Base-by-base conservation (phyloP, 2,888 invertebrate species). In the Theodoxus fluviatilis region DNA sequence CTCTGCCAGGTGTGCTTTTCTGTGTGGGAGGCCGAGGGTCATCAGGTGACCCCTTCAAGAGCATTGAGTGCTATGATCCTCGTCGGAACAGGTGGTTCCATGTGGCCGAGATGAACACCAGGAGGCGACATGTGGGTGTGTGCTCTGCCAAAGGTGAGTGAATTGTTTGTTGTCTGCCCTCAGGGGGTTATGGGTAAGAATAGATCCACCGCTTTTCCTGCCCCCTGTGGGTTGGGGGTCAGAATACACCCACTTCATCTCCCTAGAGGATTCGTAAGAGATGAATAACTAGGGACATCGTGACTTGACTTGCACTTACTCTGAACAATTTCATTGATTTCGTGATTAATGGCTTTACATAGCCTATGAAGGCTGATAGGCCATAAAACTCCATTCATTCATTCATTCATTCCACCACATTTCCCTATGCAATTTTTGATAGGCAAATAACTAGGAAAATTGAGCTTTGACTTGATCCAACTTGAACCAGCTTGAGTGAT, bases 11-110 rank as follows among this genome's bases (percentile, higher is more conserved):
- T 71, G 87, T 89, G 22, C 79, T 89, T 33, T 89, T 89, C 78
- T 89, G 89, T 81, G 88, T 89, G 28, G 89, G 89, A 22, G 89
- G 89, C 12, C 81, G 89, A 69, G 89, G 89, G 37, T 86, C 87
- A 0, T 83, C 85, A 7, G 89, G 89, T 2, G 88, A 88, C 72
- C 89, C 89, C 1, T 89, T 88, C 79, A 83, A 86, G 66, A 82
- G 82, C 49, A 86, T 86, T 40, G 89, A 89, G 74, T 88, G 88
- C 55, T 89, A 88, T 76, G 88, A 89, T 76, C 83, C 86, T 66
- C 81, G 88, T 65, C 83, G 83, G 67, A 84, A 89, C 74, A 76
- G 79, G 25, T 89, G 89, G 89, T 83, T 88, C 68, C 80, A 83
- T 40, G 84, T 89, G 4, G 81, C 87, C 0, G 88, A 88, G 72